Base-by-base conservation (phyloP, 1,140 invertebrate species). In the Hestina assimilis region DNA sequence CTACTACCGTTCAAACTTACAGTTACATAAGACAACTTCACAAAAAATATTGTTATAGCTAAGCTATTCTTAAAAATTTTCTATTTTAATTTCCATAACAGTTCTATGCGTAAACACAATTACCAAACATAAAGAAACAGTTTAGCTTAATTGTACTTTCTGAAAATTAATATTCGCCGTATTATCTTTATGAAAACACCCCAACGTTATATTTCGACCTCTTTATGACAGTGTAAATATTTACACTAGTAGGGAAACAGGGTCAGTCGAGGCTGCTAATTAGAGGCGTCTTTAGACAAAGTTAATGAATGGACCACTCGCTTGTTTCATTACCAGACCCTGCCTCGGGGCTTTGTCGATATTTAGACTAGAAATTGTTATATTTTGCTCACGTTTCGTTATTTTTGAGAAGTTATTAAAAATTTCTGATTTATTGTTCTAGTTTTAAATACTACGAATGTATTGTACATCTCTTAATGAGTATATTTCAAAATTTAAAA, bases 161-260 rank as follows among this genome's bases (percentile, higher is more conserved):
- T 2, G 17, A 12, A 47, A 47, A 47, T 35, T 47, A 47, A 47
- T 47, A 33, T 47, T 21, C 45, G 3, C 29, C 29, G 21, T 33
- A 20, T 38, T n/a, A 23, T 23, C 45, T 4, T 11, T 47, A 41
- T 38, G 43, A 47, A 26, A 26, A 33, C 33, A 55, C 28, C 43
- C 53, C n/a, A 15, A 46, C 35, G 35, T 41, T n/a, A 57, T 29
- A 57, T 57, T 41, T 21, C 26, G 35, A 40, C 24, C 31, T 47
- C 19, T 57, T 48, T 57, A 57, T 57, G 45, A 48, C 38, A 57
- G 35, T 48, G 53, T 57, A 57, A 57, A 57, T 57, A 48, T 57
- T 57, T 48, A 48, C 33, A 57, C 54, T 50, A 48, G 33, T 38
- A 38, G 35, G 33, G 24, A 48, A 48, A 48, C 45, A 48, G 26